Evolutionary conservation across 2,113 vertebrate genomes (phyloP), one percentile per base, ranked within the genome.

Genomic region (Hemiscyllium ocellatum): DNA sequence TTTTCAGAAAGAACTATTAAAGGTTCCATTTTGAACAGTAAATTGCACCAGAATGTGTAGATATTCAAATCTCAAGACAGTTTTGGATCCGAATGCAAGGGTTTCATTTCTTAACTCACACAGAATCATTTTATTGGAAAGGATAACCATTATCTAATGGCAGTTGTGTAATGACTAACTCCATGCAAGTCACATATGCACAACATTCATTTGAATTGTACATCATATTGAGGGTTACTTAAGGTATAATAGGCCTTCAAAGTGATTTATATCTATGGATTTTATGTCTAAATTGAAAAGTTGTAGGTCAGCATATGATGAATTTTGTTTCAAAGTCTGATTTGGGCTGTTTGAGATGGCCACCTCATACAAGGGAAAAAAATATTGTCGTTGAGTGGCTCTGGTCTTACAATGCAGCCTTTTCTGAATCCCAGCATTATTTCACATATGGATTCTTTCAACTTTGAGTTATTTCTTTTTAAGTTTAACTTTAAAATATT

Each of bases 271-370:
- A 96, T 96, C 94, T 96, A 96, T 97, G 96, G 97, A 97, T 98
- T 97, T 97, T 96, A 89, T 96, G 97, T 96, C 97, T 97, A 96
- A 72, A 97, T 96, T 97, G 96, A 97, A 96, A 96, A 97, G 97
- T 96, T 96, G 96, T 96, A 76, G 96, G 96, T 97, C 97, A 95
- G 94, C 97, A 96, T 66, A 96, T 96, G 97, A 96, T 97, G 96
- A 97, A 87, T 96, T 96, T 96, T 97, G 97, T 97, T 97, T 97
- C 96, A 97, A 97, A 97, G 97, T 97, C 97, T 97, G 97, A 97
- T 97, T 97, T 96, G 96, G 96, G 96, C 47, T 72, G 22, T 17
- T 70, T 17, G 22, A 47, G 8, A 26, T 66, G 68, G 37, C 94
- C 24, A 72, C 42, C 47, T 72, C 15, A 76, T 47, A 26, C 47